A percentile compares a stretch with the other conserved stretches of the same genome.
Evolutionary conservation across 2,888 invertebrate genomes (phyloP).

Genomic region (Formica aserva): DNA sequence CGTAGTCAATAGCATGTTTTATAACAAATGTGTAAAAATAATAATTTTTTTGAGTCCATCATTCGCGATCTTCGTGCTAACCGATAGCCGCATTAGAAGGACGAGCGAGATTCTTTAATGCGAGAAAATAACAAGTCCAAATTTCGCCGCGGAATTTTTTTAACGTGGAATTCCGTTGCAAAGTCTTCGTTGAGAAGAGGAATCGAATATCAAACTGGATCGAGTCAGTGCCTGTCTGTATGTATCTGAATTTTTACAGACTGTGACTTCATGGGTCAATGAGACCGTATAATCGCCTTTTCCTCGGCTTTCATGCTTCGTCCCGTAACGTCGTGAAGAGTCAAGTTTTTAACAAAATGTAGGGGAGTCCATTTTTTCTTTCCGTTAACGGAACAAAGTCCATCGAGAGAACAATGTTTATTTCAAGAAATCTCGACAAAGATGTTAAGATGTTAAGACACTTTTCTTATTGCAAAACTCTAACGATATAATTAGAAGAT

Average conservation of each 20-base stretch:
- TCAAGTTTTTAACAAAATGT: slow-evolving; percentile 18
- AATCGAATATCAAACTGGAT: slow-evolving; percentile 66
- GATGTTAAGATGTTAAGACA: background rate
- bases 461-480: background rate
- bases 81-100: slow-evolving; percentile 12
- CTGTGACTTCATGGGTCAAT: slow-evolving; percentile 69
- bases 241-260: slow-evolving; percentile 78
- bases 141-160: background rate
- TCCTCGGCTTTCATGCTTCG: slow-evolving; percentile 48
- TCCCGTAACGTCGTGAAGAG: background rate
- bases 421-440: slow-evolving; percentile 2
- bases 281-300: slow-evolving; percentile 56
- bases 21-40: slow-evolving; percentile 1
- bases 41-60: slow-evolving; percentile 7
- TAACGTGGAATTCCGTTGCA: background rate
- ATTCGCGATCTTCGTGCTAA: slow-evolving; percentile 5
- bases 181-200: slow-evolving; percentile 2
- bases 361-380: background rate
- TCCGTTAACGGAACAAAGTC: slow-evolving; percentile 32
- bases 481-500: background rate
- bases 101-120: background rate
- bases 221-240: slow-evolving; percentile 54
- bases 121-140: background rate
- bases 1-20: slow-evolving; percentile 33
- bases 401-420: slow-evolving; percentile 24